These are phyloP conservation scores for Hylaeus volcanicus DNA, from an alignment of 1,140 invertebrate genomes.

Conservation along the genomic window DNA sequence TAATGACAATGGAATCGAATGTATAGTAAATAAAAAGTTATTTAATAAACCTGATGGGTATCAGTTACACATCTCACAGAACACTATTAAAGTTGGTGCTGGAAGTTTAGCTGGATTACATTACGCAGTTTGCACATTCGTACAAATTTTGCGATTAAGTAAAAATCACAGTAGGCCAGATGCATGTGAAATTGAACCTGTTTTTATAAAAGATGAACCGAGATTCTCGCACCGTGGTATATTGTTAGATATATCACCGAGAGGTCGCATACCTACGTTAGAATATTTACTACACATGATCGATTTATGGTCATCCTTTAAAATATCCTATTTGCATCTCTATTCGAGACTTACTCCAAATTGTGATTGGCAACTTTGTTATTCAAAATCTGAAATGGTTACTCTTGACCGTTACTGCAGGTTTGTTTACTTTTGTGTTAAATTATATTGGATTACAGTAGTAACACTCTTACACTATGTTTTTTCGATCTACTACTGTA, in stretches of 20 bases:
- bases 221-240: constrained; percentile 83
- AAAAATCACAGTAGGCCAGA: constrained; percentile 70
- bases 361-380: constrained; percentile 81
- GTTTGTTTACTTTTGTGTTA: constrained; percentile 73
- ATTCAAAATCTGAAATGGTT: constrained; percentile 83
- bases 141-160: constrained; percentile 83
- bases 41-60: constrained; percentile 79
- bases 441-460: too few species aligned
- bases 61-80: constrained; percentile 79
- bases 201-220: constrained; percentile 85
- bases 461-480: too few species aligned
- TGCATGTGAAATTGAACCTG: constrained; percentile 73
- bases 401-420: constrained; percentile 85
- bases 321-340: constrained; percentile 83
- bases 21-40: constrained; percentile 78
- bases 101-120: constrained; percentile 82
- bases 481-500: too few species aligned
- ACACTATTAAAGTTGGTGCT: constrained; percentile 82
- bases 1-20: constrained; percentile 78
- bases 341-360: constrained; percentile 81
- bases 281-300: constrained; percentile 83
- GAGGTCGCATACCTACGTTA: constrained; percentile 83
- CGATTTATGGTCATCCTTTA: constrained; percentile 83
- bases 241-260: constrained; percentile 83
- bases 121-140: constrained; percentile 84